Conservation (phyloP, 23 tunicate genomes). For the Styela clava region DNA sequence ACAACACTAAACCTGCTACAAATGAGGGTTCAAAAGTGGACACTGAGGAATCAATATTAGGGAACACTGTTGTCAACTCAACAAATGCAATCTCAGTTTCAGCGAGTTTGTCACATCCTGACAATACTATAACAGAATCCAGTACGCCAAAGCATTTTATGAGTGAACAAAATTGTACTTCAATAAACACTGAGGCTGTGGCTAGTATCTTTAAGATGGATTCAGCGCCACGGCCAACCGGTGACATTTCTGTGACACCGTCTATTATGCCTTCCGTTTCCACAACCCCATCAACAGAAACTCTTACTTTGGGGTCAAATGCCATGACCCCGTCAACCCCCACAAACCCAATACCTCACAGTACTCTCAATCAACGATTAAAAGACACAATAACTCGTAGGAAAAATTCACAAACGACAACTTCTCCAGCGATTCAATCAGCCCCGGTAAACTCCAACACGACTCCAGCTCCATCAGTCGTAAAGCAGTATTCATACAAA, state of each 20-base stretch:
- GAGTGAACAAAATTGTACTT: neutral
- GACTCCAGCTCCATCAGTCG: slow-evolving; percentile 15
- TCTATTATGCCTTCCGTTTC: neutral
- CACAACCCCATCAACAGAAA: neutral
- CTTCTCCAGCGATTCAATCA: neutral
- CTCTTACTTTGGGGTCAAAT: neutral
- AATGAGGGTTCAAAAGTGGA: neutral
- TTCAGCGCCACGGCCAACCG: neutral
- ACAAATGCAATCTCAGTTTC: neutral
- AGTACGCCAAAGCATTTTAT: neutral
- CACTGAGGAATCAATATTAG: neutral
- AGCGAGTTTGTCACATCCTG: neutral
- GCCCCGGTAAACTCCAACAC: slow-evolving; percentile 6
- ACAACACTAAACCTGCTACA: neutral
- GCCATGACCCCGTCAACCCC: slow-evolving; percentile 6
- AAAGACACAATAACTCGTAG: slow-evolving; percentile 25
- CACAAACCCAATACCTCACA: slow-evolving; percentile 21
- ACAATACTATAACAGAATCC: neutral
- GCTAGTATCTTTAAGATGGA: neutral
- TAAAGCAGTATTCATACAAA: slow-evolving; percentile 26
- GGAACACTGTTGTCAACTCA: neutral
- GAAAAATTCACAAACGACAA: neutral
- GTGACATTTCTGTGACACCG: neutral
- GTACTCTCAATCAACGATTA: slow-evolving; percentile 9
- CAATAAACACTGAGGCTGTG: neutral